phyloP scores from a whole-genome alignment of 1,140 invertebrate genomes.

The Euura saliciscinereae region DNA sequence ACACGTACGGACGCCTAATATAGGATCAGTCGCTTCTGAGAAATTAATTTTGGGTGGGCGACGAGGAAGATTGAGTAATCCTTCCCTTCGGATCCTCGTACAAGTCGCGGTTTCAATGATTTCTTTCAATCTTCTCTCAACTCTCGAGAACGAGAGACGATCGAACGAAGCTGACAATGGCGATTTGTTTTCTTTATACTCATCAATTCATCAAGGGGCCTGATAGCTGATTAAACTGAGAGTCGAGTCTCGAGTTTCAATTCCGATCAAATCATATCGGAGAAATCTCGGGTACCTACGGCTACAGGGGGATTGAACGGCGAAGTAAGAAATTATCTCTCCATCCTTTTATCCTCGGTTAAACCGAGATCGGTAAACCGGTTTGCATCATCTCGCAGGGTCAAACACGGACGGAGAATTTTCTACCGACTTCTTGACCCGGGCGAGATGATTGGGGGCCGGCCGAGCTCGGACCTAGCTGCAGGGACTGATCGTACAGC shows the following conservation, averaged over 20 bases:
- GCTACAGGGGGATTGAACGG: neutral
- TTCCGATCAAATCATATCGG: conserved; percentile 1
- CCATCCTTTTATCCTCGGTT: conserved; percentile 7
- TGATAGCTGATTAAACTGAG: neutral
- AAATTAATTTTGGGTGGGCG: conserved; percentile 7
- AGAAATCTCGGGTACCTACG: neutral
- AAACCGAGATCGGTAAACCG: conserved; percentile 6
- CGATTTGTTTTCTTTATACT: no score
- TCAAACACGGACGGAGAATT: conserved; percentile 1
- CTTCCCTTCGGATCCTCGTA: neutral
- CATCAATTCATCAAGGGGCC: no score
- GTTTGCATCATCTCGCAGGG: conserved; percentile 6
- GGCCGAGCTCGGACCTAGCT: neutral
- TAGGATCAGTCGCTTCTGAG: conserved; percentile 2
- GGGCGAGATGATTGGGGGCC: neutral
- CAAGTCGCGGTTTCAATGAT: no score
- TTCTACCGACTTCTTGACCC: conserved; percentile 6
- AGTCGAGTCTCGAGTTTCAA: conserved; percentile 2
- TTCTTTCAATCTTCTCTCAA: no score
- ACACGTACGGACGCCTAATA: neutral
- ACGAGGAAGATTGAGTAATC: neutral
- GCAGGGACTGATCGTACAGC: no score
- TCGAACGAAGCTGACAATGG: no score
- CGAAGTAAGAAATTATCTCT: conserved; percentile 2
- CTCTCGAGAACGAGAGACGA: no score